Conservation (phyloP, 2,113 vertebrate genomes). For the Tautogolabrus adspersus region DNA sequence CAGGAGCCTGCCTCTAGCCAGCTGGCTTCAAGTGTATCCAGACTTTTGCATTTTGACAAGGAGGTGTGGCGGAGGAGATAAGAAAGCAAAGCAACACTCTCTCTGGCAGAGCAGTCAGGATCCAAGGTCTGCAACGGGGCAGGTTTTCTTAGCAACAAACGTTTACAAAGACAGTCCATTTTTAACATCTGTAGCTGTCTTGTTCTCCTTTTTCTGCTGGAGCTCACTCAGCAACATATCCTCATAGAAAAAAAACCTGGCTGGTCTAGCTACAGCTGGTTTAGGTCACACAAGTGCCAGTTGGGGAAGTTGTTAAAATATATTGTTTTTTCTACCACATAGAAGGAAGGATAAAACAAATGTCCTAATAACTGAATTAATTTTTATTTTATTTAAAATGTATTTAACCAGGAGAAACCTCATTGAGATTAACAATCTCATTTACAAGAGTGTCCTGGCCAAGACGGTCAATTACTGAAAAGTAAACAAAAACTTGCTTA, state of each 20-base stretch:
- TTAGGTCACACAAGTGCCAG: neutral
- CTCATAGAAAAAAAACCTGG: neutral
- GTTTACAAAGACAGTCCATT: neutral
- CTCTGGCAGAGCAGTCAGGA: constrained; percentile 33
- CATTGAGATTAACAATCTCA: too few relatives aligned
- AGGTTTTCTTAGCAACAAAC: constrained; percentile 5
- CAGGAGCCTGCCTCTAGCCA: neutral
- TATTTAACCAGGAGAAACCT: too few relatives aligned
- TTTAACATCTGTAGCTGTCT: constrained; percentile 18
- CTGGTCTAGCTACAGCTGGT: constrained; percentile 6
- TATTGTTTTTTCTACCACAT: neutral
- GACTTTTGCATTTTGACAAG: constrained; percentile 4
- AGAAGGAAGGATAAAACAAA: neutral
- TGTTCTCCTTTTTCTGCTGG: constrained; percentile 8
- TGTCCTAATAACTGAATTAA: neutral
- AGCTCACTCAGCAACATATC: neutral
- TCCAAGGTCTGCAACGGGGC: constrained; percentile 35
- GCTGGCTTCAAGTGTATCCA: neutral
- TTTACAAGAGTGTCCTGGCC: too few relatives aligned
- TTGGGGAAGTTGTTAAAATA: neutral
- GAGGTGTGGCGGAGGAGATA: constrained; percentile 36
- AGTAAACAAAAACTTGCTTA: neutral
- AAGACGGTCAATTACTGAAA: neutral
- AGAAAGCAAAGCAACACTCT: neutral
- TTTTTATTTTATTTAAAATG: too few relatives aligned